Conservation (phyloP, 1,140 invertebrate genomes). For the Phortica variegata region DNA sequence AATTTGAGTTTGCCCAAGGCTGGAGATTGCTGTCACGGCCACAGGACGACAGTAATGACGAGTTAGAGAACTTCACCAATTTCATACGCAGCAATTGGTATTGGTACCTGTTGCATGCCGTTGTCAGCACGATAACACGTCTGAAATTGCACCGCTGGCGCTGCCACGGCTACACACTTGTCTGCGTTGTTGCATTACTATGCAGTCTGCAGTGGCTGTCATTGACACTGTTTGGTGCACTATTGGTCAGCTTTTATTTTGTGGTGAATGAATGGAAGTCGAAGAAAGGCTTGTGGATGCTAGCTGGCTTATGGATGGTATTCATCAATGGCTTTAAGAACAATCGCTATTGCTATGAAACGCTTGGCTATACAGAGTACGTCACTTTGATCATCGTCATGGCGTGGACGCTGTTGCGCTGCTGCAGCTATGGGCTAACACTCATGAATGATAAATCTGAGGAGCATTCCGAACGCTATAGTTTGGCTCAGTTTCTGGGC, state of each 20-base stretch:
- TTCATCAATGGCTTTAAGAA: constrained; percentile 40
- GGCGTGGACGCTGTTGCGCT: constrained; percentile 43
- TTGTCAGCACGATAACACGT: constrained; percentile 13
- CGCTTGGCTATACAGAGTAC: constrained; percentile 38
- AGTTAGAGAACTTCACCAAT: constrained; percentile 41
- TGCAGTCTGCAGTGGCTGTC: constrained; percentile 31
- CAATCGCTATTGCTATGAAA: constrained; percentile 26
- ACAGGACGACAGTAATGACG: constrained; percentile 42
- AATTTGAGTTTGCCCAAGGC: constrained; percentile 32
- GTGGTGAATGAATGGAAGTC: constrained; percentile 12
- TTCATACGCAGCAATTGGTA: constrained; percentile 38
- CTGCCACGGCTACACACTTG: constrained; percentile 17
- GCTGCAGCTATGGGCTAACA: constrained; percentile 34
- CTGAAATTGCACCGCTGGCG: constrained; percentile 7
- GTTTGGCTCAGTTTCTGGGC: constrained; percentile 59
- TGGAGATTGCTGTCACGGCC: constrained; percentile 21
- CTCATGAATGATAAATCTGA: not conserved
- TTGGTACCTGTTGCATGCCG: constrained; percentile 38
- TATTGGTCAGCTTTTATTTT: constrained; percentile 33
- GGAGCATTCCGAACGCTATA: not conserved
- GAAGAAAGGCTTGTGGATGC: constrained; percentile 30
- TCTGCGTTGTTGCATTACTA: constrained; percentile 23
- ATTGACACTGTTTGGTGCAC: constrained; percentile 8
- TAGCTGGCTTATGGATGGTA: constrained; percentile 33
- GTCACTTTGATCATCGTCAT: constrained; percentile 35